Evolutionary conservation across 2,888 invertebrate genomes (phyloP).

Genomic region (Ditula angustiorana): DNA sequence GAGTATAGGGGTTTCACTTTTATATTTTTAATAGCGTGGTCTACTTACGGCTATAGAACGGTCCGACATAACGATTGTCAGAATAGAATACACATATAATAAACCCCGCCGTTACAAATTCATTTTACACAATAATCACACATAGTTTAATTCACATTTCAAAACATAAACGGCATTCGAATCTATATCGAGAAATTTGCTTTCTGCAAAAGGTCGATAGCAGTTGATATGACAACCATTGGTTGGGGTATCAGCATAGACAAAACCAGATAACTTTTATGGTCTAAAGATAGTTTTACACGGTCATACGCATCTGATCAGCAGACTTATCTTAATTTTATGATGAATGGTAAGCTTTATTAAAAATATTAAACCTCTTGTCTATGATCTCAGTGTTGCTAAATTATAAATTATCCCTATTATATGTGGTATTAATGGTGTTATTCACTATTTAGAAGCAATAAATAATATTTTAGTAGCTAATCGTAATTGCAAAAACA

Average conservation of each 20-base stretch:
- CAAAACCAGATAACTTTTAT: not conserved
- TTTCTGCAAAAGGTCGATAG: conserved; percentile 57
- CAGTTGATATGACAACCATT: conserved; percentile 66
- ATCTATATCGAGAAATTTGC: conserved; percentile 49
- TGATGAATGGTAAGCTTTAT: conserved; percentile 9
- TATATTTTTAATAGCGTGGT: not conserved
- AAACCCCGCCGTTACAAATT: not conserved
- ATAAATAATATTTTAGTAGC: too few species aligned
- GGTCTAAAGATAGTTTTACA: not conserved
- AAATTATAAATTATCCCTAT: not conserved
- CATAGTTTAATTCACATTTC: conserved; percentile 35
- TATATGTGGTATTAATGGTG: not conserved
- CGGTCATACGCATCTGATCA: not conserved
- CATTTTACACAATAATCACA: conserved; percentile 3
- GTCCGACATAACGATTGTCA: conserved; percentile 61
- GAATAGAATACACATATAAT: conserved; percentile 2
- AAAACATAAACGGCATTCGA: conserved; percentile 46
- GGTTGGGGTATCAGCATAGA: conserved; percentile 61
- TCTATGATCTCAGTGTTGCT: conserved; percentile 16
- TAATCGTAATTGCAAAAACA: too few species aligned
- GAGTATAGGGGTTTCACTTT: conserved; percentile 9
- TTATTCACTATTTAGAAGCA: too few species aligned
- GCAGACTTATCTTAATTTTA: not conserved
- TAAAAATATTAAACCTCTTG: not conserved
- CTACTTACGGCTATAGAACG: conserved; percentile 74